Evolutionary conservation across 2,888 invertebrate genomes (phyloP).

Genomic region (Willowsia nigromaculata): DNA sequence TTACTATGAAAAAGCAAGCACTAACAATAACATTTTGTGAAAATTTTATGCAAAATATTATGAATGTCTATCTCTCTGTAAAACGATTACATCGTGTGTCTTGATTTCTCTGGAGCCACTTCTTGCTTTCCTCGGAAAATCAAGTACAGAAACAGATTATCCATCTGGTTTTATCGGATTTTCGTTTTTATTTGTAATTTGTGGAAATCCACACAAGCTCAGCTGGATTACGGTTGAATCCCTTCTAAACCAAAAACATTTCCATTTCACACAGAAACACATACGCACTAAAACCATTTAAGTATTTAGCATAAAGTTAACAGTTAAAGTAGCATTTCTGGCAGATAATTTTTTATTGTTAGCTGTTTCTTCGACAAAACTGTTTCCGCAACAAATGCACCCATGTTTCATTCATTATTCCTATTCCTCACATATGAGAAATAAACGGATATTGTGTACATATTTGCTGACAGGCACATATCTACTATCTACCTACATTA

Average conservation of each 20-base stretch:
- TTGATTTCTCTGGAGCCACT: no score
- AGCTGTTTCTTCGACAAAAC: background rate
- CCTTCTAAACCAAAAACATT: background rate
- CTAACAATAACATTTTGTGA: background rate
- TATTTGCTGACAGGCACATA: no score
- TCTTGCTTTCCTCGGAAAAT: background rate
- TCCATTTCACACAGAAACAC: background rate
- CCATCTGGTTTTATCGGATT: background rate
- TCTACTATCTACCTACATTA: no score
- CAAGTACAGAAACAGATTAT: background rate
- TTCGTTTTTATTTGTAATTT: background rate
- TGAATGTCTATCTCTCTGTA: no score
- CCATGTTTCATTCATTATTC: slow-evolving; percentile 49
- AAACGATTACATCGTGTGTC: no score
- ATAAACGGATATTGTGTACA: no score
- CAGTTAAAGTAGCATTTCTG: background rate
- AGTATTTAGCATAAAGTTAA: background rate
- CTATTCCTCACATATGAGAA: no score
- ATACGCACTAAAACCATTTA: background rate
- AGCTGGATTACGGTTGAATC: background rate
- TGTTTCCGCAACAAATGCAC: slow-evolving; percentile 42
- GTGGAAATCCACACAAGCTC: background rate
- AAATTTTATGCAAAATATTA: background rate
- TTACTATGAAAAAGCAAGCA: background rate
- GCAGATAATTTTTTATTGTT: background rate